A percentile compares a stretch with the other conserved stretches of the same genome.
phyloP scores from a whole-genome alignment of 2,888 invertebrate species.

The Pherbina coryleti region DNA sequence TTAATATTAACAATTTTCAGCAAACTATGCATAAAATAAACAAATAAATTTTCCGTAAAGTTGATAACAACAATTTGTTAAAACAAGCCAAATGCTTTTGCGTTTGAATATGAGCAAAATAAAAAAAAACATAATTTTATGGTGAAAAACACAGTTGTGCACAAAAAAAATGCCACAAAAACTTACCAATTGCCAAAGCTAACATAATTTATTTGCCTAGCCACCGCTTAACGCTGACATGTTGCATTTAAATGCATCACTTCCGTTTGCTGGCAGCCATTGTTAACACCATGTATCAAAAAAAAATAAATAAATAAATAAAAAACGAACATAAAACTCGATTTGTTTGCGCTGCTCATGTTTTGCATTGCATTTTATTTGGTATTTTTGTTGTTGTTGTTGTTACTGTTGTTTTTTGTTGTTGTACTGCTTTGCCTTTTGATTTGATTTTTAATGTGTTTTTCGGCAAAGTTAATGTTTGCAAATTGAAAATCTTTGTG shows the following conservation, averaged over 20 bases:
- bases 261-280: slow-evolving; percentile 45
- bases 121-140: too few species aligned
- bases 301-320: not conserved
- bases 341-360: not conserved
- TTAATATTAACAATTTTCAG: too few species aligned
- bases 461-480: not conserved
- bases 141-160: not conserved
- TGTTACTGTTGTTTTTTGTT: not conserved
- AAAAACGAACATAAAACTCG: not conserved
- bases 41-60: too few species aligned
- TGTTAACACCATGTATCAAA: not conserved
- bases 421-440: not conserved
- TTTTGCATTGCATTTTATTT: not conserved
- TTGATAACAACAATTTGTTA: too few species aligned
- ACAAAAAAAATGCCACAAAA: slow-evolving; percentile 30
- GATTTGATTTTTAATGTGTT: not conserved
- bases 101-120: too few species aligned
- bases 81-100: too few species aligned
- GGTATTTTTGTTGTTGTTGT: not conserved
- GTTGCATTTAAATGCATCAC: slow-evolving; percentile 56
- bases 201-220: slow-evolving; percentile 54
- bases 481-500: too few species aligned
- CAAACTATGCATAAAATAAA: too few species aligned
- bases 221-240: slow-evolving; percentile 52
- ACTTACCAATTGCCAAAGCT: slow-evolving; percentile 22